Evolutionary conservation across 2,113 vertebrate genomes (phyloP).

Genomic region (Isurus oxyrinchus): DNA sequence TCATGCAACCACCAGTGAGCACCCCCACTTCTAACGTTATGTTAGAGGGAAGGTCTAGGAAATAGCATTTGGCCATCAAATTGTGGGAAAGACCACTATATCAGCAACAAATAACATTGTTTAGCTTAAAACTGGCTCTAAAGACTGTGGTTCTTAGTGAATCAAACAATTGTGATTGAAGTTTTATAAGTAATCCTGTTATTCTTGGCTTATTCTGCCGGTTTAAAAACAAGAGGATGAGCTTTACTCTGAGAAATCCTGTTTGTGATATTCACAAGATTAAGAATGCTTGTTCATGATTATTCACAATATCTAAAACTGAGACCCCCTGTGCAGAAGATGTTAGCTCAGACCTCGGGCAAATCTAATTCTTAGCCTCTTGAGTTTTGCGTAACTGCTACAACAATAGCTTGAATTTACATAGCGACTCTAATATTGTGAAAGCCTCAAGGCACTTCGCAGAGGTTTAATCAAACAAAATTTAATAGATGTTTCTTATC

Average conservation of each 20-base stretch:
- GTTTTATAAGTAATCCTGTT: not conserved
- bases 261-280: not conserved
- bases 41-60: no score
- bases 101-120: not conserved
- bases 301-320: not conserved
- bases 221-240: not conserved
- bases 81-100: not conserved
- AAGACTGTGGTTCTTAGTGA: not conserved
- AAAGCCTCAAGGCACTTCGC: no score
- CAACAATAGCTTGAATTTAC: not conserved
- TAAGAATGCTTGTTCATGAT: not conserved
- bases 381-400: not conserved
- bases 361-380: not conserved
- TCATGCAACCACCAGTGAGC: no score
- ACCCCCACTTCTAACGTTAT: no score
- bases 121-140: not conserved
- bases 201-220: not conserved
- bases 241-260: not conserved
- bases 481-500: no score
- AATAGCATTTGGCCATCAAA: not conserved
- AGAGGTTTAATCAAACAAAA: no score
- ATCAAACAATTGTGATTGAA: not conserved
- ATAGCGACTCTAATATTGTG: no score
- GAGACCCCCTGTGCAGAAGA: not conserved
- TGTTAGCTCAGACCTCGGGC: not conserved